Evolutionary conservation across 2,888 invertebrate genomes (phyloP).

Genomic region (Hyposoter dolosus): DNA sequence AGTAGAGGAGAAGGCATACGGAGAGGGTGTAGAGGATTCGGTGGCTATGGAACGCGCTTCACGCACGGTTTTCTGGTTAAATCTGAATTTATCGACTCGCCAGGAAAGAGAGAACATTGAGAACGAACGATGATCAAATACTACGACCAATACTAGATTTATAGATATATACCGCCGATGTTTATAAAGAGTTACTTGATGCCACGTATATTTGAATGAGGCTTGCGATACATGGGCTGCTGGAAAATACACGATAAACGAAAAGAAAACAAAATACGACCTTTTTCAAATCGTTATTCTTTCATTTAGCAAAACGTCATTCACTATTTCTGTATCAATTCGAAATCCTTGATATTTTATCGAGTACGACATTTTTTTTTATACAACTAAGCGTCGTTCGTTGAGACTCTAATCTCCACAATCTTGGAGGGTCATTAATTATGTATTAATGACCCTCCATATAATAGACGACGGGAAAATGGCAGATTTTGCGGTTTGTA

Average conservation of each 20-base stretch:
- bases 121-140: conserved; percentile 66
- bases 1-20: conserved; percentile 31
- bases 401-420: neutral
- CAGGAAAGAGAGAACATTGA: conserved; percentile 53
- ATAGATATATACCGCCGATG: conserved; percentile 21
- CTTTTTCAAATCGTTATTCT: neutral
- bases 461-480: conserved; percentile 29
- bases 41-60: conserved; percentile 65
- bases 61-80: conserved; percentile 67
- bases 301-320: neutral
- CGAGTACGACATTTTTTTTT: neutral
- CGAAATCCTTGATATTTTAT: neutral
- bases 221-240: neutral
- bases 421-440: conserved; percentile 14
- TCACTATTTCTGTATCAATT: neutral
- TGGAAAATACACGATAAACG: neutral
- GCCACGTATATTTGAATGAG: conserved; percentile 41
- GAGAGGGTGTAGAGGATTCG: conserved; percentile 47
- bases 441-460: neutral
- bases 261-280: neutral
- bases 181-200: conserved; percentile 38
- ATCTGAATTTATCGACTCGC: conserved; percentile 71
- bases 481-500: conserved; percentile 44
- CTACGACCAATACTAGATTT: conserved; percentile 45
- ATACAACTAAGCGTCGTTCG: neutral